Percentiles rank a stretch among this genome's conserved stretches.
phyloP scores from a whole-genome alignment of 2,888 invertebrate genomes.

The Allophyes oxyacanthae region DNA sequence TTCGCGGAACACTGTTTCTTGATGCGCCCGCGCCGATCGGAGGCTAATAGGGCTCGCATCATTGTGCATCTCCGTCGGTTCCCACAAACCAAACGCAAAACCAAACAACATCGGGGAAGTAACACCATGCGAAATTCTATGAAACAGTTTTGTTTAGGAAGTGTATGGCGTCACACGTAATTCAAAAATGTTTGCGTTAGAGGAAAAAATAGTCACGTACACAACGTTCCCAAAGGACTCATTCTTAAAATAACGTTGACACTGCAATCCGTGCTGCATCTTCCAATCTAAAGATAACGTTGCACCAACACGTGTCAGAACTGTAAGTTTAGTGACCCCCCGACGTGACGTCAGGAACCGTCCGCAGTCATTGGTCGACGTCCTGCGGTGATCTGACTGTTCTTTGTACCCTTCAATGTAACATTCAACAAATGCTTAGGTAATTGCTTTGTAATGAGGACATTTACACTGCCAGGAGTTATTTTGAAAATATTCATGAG shows the following conservation, averaged over 20 bases:
- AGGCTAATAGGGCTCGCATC: slow-evolving; percentile 78
- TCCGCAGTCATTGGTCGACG: slow-evolving; percentile 71
- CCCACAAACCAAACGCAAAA: slow-evolving; percentile 71
- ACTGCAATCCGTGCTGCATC: slow-evolving; percentile 66
- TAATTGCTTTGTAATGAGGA: slow-evolving; percentile 70
- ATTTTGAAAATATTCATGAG: slow-evolving; percentile 43
- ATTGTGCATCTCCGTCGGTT: slow-evolving; percentile 77
- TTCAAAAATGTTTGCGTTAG: slow-evolving; percentile 53
- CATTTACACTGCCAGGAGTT: slow-evolving; percentile 57
- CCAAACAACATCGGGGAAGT: slow-evolving; percentile 67
- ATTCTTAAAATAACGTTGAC: slow-evolving; percentile 62
- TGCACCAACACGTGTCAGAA: slow-evolving; percentile 68
- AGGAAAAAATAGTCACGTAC: slow-evolving; percentile 52
- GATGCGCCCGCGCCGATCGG: slow-evolving; percentile 73
- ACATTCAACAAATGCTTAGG: slow-evolving; percentile 62
- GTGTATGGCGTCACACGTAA: slow-evolving; percentile 67
- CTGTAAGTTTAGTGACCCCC: slow-evolving; percentile 74
- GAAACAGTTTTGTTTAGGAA: slow-evolving; percentile 60
- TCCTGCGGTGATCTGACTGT: slow-evolving; percentile 70
- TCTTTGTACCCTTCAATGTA: slow-evolving; percentile 61
- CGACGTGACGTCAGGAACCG: slow-evolving; percentile 63
- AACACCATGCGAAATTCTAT: slow-evolving; percentile 62
- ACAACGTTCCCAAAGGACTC: slow-evolving; percentile 54
- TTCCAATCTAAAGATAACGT: slow-evolving; percentile 64
- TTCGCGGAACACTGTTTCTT: slow-evolving; percentile 83